Conservation (phyloP, 2,888 invertebrate genomes). For the Venustoraphidia nigricollis region DNA sequence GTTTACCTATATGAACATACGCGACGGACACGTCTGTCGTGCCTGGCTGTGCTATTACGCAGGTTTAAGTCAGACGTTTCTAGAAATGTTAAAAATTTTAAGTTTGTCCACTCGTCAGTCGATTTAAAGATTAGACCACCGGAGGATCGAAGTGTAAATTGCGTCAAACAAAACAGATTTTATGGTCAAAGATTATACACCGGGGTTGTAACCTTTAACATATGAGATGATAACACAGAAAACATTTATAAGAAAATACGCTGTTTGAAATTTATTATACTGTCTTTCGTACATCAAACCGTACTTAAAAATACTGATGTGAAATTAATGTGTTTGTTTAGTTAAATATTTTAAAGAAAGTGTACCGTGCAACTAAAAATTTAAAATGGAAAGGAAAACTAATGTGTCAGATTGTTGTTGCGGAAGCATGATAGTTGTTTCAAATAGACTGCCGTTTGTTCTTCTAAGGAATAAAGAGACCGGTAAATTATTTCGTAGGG, state of each 20-base stretch:
- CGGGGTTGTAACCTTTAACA: slow-evolving; percentile 1
- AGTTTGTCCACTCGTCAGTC: neutral
- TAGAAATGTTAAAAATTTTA: neutral
- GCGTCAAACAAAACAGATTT: slow-evolving; percentile 1
- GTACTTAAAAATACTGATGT: no score
- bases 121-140: neutral
- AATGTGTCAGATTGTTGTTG: slow-evolving; percentile 11
- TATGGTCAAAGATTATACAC: slow-evolving; percentile 4
- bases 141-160: neutral
- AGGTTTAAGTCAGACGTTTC: neutral
- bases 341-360: no score
- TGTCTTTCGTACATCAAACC: no score
- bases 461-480: slow-evolving; percentile 58
- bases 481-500: slow-evolving; percentile 59
- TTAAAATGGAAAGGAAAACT: no score
- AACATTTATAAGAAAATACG: no score
- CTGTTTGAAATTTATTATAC: no score
- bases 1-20: no score
- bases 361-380: no score
- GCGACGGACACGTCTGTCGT: no score
- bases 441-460: slow-evolving; percentile 80
- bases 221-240: no score
- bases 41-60: neutral
- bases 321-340: no score
- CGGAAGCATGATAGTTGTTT: slow-evolving; percentile 78